Evolutionary conservation across 2,888 invertebrate species (phyloP), one percentile per base, ranked within the genome.

Genomic region (Trypoxylon attenuatum): DNA sequence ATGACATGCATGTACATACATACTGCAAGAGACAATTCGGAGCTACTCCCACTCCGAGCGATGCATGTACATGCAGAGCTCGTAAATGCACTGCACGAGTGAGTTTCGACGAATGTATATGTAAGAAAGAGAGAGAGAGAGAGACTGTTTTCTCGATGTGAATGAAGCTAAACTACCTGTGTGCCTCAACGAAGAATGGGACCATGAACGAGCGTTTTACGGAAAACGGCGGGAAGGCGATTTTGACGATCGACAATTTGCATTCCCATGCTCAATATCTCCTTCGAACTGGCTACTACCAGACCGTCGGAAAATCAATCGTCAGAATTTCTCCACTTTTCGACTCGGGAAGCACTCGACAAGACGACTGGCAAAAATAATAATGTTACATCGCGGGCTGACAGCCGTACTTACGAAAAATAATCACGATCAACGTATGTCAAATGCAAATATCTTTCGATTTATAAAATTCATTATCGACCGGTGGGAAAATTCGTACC

Each of bases 171-270:
- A 47, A 67, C 63, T 67, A 71, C 57, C 70, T 75, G 66, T 64
- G 52, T 69, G 64, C 47, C 73, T 64, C 64, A 60, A 53, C 57
- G 59, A 68, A 64, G 29, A 38, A 61, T 46, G 45, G 59, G 39
- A 57, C 60, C 54, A 58, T 71, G 71, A 68, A 62, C 63, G n/a
- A 10, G 70, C 73, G 73, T 76, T 43, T 72, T 60, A 55, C 77
- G 78, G 69, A 65, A 69, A 78, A 77, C 76, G 69, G 57, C 71
- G 72, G 68, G 72, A 75, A 72, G 69, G 79, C 75, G 69, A 63
- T 53, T 49, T 41, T 60, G 56, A 46, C 39, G 23, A 46, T 62
- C 52, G n/a, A 41, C 49, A 52, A 27, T 27, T 29, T 18, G 50
- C 54, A 49, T 68, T 57, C 45, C n/a, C n/a, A n/a, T n/a, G n/a